phyloP scores from a whole-genome alignment of 2,888 invertebrate species.

The Drosophila mimetica region DNA sequence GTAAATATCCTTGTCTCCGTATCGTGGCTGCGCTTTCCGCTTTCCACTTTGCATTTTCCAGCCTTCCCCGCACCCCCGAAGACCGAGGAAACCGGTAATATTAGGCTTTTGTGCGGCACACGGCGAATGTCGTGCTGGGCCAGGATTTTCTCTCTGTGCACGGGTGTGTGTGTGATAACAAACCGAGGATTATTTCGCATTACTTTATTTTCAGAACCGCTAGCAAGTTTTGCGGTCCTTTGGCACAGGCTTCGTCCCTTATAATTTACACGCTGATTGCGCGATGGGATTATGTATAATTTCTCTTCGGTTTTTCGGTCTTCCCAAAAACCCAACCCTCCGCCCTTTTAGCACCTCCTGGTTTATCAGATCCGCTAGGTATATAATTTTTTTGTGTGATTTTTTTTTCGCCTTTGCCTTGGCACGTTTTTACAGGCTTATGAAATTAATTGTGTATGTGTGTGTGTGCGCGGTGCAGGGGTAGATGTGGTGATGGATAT shows the following conservation, averaged over 20 bases:
- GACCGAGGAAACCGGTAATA: constrained; percentile 42
- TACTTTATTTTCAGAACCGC: constrained; percentile 78
- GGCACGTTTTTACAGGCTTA: constrained; percentile 78
- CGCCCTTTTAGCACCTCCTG: constrained; percentile 7
- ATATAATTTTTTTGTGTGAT: constrained; percentile 25
- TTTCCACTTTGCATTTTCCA: constrained; percentile 70
- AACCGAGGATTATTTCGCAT: constrained; percentile 79
- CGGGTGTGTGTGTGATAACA: constrained; percentile 73
- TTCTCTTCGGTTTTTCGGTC: constrained; percentile 57
- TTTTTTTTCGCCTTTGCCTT: constrained; percentile 34
- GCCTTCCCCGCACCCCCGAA: neutral
- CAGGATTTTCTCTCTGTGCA: constrained; percentile 31
- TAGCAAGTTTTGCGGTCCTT: constrained; percentile 77
- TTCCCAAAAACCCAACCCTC: constrained; percentile 6
- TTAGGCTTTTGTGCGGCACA: constrained; percentile 73
- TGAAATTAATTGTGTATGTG: constrained; percentile 67
- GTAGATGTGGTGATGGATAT: constrained; percentile 66
- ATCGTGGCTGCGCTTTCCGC: constrained; percentile 57
- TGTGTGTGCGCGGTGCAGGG: too few species aligned
- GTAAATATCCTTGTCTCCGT: constrained; percentile 68
- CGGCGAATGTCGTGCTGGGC: constrained; percentile 46
- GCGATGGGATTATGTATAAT: constrained; percentile 76
- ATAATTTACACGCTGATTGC: constrained; percentile 80
- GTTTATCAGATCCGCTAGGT: constrained; percentile 63
- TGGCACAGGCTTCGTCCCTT: constrained; percentile 62